Conservation (phyloP, 2,888 invertebrate genomes). For the Thalpophila matura region DNA sequence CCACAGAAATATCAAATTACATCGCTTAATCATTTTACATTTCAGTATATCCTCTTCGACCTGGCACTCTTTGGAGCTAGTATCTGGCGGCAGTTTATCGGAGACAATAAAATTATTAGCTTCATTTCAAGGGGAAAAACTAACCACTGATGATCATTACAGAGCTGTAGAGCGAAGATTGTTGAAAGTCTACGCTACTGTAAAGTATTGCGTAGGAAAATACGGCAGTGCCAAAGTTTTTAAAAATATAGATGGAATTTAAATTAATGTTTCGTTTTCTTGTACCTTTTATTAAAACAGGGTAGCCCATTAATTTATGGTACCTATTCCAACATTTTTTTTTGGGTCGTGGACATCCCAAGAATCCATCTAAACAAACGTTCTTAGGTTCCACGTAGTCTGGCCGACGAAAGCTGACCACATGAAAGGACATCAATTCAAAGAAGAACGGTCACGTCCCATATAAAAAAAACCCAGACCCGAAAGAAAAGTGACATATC, state of each 20-base stretch:
- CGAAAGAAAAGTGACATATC: no score
- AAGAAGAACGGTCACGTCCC: no score
- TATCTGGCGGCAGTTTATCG: slow-evolving; percentile 94
- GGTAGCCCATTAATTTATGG: no score
- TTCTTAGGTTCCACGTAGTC: no score
- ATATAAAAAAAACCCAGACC: no score
- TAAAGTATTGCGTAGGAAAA: slow-evolving; percentile 93
- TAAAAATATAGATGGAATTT: slow-evolving; percentile 65
- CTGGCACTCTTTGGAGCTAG: slow-evolving; percentile 93
- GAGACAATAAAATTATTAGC: slow-evolving; percentile 85
- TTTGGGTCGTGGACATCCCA: no score
- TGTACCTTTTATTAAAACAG: no score
- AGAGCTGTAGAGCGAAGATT: slow-evolving; percentile 95
- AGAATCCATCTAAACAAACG: no score
- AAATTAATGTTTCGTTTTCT: slow-evolving; percentile 15
- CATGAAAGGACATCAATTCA: no score
- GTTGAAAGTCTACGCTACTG: slow-evolving; percentile 93
- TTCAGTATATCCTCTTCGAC: slow-evolving; percentile 93
- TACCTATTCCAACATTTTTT: no score
- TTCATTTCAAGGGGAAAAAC: slow-evolving; percentile 90
- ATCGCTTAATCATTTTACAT: slow-evolving; percentile 35
- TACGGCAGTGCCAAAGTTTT: slow-evolving; percentile 88
- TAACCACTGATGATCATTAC: slow-evolving; percentile 94
- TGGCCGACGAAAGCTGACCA: no score
- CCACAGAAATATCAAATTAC: no score